phyloP scores from a whole-genome alignment of 2,888 invertebrate species.

The Venusia cambrica region DNA sequence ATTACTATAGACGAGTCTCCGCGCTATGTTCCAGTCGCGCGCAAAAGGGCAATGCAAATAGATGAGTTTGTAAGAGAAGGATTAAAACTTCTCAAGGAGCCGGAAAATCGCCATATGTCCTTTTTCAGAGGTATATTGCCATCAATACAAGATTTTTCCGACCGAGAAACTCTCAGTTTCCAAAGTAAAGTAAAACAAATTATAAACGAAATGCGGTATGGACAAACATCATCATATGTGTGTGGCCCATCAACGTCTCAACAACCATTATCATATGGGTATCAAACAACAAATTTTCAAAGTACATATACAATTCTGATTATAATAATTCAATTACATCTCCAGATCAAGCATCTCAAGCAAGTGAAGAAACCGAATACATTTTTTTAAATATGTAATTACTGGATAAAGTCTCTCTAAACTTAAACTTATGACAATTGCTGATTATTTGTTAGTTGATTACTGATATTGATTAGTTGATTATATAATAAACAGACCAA shows the following conservation, averaged over 20 bases:
- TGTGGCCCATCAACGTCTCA: slow-evolving; percentile 27
- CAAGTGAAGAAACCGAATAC: slow-evolving; percentile 25
- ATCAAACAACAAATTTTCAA: slow-evolving; percentile 30
- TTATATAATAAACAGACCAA: slow-evolving; percentile 14
- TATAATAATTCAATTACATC: slow-evolving; percentile 27
- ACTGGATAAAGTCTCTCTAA: no score
- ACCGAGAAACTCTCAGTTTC: slow-evolving; percentile 29
- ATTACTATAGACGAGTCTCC: no score
- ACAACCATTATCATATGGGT: slow-evolving; percentile 27
- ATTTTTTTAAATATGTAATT: slow-evolving; percentile 26
- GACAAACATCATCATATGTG: slow-evolving; percentile 29
- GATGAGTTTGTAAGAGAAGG: no score
- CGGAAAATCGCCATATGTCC: no score
- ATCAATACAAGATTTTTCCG: slow-evolving; percentile 27
- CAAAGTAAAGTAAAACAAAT: slow-evolving; percentile 34
- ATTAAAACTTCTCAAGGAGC: no score
- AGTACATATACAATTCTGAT: slow-evolving; percentile 28
- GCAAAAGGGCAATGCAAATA: no score
- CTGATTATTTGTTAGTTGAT: slow-evolving; percentile 22
- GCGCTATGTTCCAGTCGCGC: no score
- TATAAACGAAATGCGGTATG: slow-evolving; percentile 33
- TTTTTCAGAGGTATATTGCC: slow-evolving; percentile 32
- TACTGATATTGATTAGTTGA: slow-evolving; percentile 13
- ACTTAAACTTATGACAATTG: slow-evolving; percentile 24
- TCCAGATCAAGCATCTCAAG: slow-evolving; percentile 24